A percentile compares a stretch with the other conserved stretches of the same genome.
phyloP scores from a whole-genome alignment of 2,797 vertebrate genomes.

The Lithobates pipiens region DNA sequence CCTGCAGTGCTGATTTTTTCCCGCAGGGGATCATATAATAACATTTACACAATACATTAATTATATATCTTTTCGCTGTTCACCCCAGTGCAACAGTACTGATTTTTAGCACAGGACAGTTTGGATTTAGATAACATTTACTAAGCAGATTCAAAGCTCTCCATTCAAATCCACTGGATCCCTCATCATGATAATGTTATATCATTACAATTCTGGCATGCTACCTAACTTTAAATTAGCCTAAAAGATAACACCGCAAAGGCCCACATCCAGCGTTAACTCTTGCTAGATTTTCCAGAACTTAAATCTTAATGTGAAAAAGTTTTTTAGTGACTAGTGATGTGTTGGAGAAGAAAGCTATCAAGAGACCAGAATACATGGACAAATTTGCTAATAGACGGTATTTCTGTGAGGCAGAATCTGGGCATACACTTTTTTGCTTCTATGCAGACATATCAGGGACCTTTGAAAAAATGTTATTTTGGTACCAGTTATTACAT shows the following conservation, averaged over 20 bases:
- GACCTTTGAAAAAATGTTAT: slow-evolving; percentile 46
- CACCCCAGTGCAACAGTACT: not conserved
- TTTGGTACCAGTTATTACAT: slow-evolving; percentile 41
- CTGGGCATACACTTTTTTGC: slow-evolving; percentile 35
- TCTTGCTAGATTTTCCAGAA: too few species aligned
- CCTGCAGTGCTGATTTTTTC: not conserved
- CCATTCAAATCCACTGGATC: too few species aligned
- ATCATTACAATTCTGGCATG: too few species aligned
- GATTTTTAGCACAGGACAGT: not conserved
- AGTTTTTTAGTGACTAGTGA: not conserved
- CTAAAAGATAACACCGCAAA: not conserved
- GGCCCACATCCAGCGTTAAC: not conserved
- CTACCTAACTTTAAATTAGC: too few species aligned
- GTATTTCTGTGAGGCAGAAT: slow-evolving; percentile 31
- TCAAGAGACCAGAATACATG: slow-evolving; percentile 1
- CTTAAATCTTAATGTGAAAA: not conserved
- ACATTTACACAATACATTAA: not conserved
- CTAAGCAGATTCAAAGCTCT: too few species aligned
- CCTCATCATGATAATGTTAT: too few species aligned
- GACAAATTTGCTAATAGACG: slow-evolving; percentile 15
- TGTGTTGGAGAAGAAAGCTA: slow-evolving; percentile 10
- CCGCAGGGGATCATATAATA: too few species aligned
- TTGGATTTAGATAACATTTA: too few species aligned
- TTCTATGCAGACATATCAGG: slow-evolving; percentile 63
- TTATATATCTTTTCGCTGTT: not conserved